Evolutionary conservation across 30 jellyfish, hydroid and myxozoan species (phyloP).

Genomic region (Aurelia sp.): DNA sequence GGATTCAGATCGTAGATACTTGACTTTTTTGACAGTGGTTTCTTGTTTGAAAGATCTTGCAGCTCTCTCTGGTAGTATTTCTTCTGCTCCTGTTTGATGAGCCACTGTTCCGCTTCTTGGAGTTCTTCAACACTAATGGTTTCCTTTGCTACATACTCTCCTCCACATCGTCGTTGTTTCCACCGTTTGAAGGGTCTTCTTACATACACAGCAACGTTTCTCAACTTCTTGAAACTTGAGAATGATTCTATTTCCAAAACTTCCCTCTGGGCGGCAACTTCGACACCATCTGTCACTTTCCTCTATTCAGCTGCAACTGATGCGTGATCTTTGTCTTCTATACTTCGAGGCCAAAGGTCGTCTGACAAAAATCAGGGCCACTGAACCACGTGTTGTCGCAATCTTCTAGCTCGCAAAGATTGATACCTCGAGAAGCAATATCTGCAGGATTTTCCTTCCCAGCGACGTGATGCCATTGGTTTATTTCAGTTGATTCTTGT

Average conservation of each 20-base stretch:
- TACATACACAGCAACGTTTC: conserved; percentile 27
- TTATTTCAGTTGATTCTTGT: conserved; percentile 21
- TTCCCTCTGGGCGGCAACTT: conserved; percentile 14
- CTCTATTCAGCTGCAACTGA: conserved; percentile 38
- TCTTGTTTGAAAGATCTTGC: conserved; percentile 38
- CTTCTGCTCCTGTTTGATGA: conserved; percentile 36
- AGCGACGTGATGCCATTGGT: conserved; percentile 59
- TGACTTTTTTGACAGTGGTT: conserved; percentile 29
- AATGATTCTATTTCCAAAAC: conserved; percentile 33
- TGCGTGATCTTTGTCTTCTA: conserved; percentile 9
- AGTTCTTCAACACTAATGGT: conserved; percentile 32
- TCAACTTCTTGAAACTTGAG: conserved; percentile 48
- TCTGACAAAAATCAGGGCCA: conserved; percentile 48
- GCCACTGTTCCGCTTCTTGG: conserved; percentile 63
- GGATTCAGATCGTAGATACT: conserved; percentile 33
- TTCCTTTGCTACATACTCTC: conserved; percentile 18
- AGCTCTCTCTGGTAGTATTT: conserved; percentile 38
- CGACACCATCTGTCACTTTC: conserved; percentile 22
- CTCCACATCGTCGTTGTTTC: conserved; percentile 23
- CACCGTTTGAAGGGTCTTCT: conserved; percentile 42
- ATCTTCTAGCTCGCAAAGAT: conserved; percentile 27
- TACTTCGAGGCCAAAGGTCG: conserved; percentile 38
- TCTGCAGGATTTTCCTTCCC: conserved; percentile 63
- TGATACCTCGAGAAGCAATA: conserved; percentile 36
- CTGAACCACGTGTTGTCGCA: conserved; percentile 34